Evolutionary conservation across 2,888 invertebrate genomes (phyloP).

Genomic region (Drosophila mettleri): DNA sequence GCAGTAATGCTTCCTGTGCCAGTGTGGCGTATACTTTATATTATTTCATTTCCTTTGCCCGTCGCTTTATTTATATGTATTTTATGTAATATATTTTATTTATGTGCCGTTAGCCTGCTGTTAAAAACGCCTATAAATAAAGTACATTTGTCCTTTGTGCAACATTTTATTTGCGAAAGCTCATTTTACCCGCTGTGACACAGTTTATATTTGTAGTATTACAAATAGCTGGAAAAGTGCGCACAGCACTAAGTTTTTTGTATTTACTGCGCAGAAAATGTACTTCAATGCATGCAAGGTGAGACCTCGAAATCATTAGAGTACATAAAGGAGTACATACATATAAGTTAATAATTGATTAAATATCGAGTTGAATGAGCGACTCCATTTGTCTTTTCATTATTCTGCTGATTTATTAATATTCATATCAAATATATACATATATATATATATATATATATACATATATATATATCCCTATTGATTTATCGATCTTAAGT

Average conservation of each 20-base stretch:
- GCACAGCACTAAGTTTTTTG: neutral
- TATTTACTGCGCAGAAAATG: neutral
- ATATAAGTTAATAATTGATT: neutral
- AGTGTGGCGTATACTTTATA: conserved; percentile 63
- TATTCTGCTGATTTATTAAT: neutral
- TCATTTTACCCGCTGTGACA: conserved; percentile 46
- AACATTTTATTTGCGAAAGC: conserved; percentile 50
- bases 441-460: no score
- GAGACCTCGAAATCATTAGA: neutral
- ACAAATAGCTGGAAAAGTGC: conserved; percentile 14
- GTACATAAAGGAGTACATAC: no score
- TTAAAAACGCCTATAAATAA: conserved; percentile 76
- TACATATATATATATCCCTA: no score
- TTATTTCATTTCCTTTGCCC: conserved; percentile 47
- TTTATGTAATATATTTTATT: conserved; percentile 62
- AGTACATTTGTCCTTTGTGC: conserved; percentile 52
- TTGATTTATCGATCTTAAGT: neutral
- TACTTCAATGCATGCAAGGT: conserved; percentile 1
- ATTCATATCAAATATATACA: no score
- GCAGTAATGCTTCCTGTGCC: conserved; percentile 54
- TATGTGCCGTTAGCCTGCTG: conserved; percentile 71
- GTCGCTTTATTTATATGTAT: conserved; percentile 62
- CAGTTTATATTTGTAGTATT: conserved; percentile 40
- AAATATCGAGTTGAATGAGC: neutral
- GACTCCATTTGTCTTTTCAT: rapidly evolving